Evolutionary conservation across 92 coral and sea anemone genomes (phyloP), one percentile per base, ranked within the genome.

Genomic region (Desmophyllum pertusum): DNA sequence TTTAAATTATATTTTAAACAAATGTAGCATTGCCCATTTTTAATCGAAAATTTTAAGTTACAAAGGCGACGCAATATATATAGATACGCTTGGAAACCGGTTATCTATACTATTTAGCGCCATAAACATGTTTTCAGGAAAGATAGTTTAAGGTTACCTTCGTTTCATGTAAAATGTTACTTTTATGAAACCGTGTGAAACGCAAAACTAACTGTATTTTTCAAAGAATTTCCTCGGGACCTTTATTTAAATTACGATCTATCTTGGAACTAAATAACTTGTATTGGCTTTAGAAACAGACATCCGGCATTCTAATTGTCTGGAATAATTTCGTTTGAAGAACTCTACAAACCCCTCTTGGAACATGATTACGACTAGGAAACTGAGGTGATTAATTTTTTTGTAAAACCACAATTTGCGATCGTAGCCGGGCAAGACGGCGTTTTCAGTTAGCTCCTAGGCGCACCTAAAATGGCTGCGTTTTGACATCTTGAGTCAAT

Each of bases 241-340:
- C 40, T 59, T 38, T 14, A 59, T 77, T 77, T 9, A 77, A 77
- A 41, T 62, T 40, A 29, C 27, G 27, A 43, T 27, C 61, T 35
- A 13, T 13, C 36, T 59, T 27, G n/a, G 65, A 33, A 59, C 65
- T 59, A 59, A 59, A 37, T 51, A 53, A 5, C 19, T 18, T 23
- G 55, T 21, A 37, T 37, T 35, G 33, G 67, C 48, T 41, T 61
- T 25, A 61, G 51, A 77, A 42, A 78, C 40, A 65, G 40, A 14
- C 37, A 64, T 31, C 40, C 75, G 35, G 61, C 75, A 2, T 66
- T 4, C 37, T 64, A 10, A 45, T 65, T 48, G 83, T 43, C 53
- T 66, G 33, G 27, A 65, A 66, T 23, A 45, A 18, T 31, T 33
- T 57, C 48, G 70, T 77, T 77, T 59, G 31, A 77, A 41, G 33